A percentile compares a stretch with the other conserved stretches of the same genome.
These are phyloP conservation scores for Phoxinus phoxinus DNA, from an alignment of 2,113 vertebrate species.

Conservation along the genomic window DNA sequence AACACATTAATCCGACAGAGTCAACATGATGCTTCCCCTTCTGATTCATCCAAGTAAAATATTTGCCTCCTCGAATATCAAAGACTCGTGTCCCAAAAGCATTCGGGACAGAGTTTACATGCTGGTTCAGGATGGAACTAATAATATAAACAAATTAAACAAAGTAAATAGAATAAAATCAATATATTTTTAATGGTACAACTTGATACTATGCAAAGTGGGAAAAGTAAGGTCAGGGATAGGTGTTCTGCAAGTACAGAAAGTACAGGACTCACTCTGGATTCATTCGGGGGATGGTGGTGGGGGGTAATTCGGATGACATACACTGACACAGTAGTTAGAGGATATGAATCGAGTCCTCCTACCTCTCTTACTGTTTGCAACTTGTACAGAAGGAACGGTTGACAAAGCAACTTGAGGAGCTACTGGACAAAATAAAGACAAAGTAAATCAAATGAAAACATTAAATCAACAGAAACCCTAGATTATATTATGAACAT, in stretches of 20 bases:
- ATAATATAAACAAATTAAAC: background rate
- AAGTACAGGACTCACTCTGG: conserved; percentile 54
- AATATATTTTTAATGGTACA: background rate
- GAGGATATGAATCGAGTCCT: conserved; percentile 85
- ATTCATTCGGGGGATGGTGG: conserved; percentile 81
- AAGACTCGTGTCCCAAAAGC: background rate
- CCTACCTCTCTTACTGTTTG: conserved; percentile 98
- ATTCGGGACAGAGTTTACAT: background rate
- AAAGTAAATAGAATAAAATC: background rate
- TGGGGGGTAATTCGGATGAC: conserved; percentile 41
- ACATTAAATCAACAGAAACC: conserved; percentile 61
- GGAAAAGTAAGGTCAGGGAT: background rate
- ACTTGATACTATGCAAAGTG: background rate
- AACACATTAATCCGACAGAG: background rate
- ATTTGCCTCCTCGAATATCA: background rate
- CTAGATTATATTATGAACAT: background rate
- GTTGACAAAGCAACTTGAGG: conserved; percentile 94
- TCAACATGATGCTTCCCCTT: conserved; percentile 14
- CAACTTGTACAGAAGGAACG: conserved; percentile 92
- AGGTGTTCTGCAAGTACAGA: background rate
- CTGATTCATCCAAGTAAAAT: conserved; percentile 10
- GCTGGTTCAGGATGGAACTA: background rate
- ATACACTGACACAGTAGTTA: conserved; percentile 30
- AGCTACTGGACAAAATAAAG: conserved; percentile 87
- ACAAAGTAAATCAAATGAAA: conserved; percentile 57